These are phyloP conservation scores for Peromyscus eremicus DNA, from an alignment of 2,797 vertebrate genomes.

Conservation along the genomic window DNA sequence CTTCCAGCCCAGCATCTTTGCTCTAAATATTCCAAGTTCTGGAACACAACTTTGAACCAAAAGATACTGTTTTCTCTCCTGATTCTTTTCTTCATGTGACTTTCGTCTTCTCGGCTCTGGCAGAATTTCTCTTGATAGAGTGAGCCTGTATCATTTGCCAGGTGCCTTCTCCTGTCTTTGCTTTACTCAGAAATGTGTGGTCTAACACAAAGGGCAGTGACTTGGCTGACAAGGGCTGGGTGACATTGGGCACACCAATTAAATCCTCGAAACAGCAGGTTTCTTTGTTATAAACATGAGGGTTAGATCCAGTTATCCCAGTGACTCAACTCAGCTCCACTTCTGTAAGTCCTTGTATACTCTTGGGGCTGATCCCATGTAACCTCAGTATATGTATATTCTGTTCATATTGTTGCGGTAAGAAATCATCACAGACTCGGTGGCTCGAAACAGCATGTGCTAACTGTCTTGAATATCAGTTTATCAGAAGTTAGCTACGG, in stretches of 20 bases:
- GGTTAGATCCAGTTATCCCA: background rate
- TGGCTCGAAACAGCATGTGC: background rate
- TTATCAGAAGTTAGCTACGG: background rate
- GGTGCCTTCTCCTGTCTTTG: background rate
- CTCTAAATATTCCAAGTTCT: constrained; percentile 52
- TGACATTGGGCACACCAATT: background rate
- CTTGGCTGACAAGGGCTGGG: background rate
- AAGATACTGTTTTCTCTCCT: constrained; percentile 22
- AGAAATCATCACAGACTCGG: background rate
- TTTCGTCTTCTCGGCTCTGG: background rate
- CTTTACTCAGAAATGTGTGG: background rate
- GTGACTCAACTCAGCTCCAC: background rate
- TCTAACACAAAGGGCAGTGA: background rate
- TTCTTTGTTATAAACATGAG: background rate
- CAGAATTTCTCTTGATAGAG: background rate
- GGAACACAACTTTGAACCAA: constrained; percentile 21
- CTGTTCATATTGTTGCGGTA: background rate
- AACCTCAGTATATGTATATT: background rate
- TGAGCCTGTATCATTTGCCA: background rate
- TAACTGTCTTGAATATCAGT: background rate
- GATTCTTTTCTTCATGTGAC: background rate
- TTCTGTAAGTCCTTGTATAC: background rate
- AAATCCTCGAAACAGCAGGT: background rate
- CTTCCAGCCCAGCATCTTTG: background rate
- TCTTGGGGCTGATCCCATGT: background rate